Conservation (phyloP, 2,113 vertebrate species). For the Pipa parva region DNA sequence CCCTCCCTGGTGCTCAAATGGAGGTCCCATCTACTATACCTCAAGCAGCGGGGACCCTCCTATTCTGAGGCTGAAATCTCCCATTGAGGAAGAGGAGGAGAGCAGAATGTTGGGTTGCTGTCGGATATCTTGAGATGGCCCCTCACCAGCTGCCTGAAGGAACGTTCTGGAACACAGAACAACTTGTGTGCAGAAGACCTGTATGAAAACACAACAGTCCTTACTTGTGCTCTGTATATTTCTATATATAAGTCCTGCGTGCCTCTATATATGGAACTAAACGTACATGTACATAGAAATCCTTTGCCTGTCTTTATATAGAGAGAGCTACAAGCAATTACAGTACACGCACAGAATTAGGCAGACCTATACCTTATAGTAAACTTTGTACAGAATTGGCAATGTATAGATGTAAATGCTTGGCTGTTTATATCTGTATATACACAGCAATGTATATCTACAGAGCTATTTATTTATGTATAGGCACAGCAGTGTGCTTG, state of each 20-base stretch:
- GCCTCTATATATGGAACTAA: neutral
- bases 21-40: slow-evolving; percentile 81
- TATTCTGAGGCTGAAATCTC: slow-evolving; percentile 88
- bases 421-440: slow-evolving; percentile 7
- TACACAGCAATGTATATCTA: neutral
- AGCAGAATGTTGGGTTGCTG: slow-evolving; percentile 82
- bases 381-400: neutral
- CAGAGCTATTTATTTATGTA: neutral
- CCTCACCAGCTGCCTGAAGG: neutral
- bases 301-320: neutral
- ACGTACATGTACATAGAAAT: neutral
- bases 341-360: too few relatives aligned
- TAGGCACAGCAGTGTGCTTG: neutral
- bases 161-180: neutral
- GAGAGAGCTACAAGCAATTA: neutral
- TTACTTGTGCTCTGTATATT: neutral
- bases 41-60: slow-evolving; percentile 90
- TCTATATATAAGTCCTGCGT: neutral
- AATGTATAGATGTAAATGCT: neutral
- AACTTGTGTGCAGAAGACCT: neutral
- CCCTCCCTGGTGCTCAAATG: slow-evolving; percentile 87
- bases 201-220: too few relatives aligned
- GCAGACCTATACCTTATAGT: too few relatives aligned
- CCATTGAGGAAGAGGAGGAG: slow-evolving; percentile 80
- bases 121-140: slow-evolving; percentile 82